Evolutionary conservation across 2,888 invertebrate genomes (phyloP), one percentile per base, ranked within the genome.

Genomic region (Drosophila nr. perissopoda): DNA sequence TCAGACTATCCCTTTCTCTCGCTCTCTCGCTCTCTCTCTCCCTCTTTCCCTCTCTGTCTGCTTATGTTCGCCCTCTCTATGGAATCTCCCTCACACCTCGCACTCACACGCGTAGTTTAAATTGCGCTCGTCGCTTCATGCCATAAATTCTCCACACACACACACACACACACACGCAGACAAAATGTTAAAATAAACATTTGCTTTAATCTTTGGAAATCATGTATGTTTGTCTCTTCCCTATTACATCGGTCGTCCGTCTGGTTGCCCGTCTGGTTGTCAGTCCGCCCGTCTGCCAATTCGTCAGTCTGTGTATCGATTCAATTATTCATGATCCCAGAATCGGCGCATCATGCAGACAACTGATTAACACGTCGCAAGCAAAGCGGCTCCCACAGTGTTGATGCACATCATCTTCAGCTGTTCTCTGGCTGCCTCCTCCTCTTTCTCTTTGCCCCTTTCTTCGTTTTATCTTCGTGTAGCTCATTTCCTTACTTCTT

Each of bases 101-200:
- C 76, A 87, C 85, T 85, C 85, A 88, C 85, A 85, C 90, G 86
- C 85, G 85, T 85, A 88, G 85, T 85, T 85, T 89, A 89, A 85
- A 85, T 89, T 89, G 82, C 74, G 83, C 72, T 85, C 72, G 51
- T 38, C 76, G 66, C 74, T 67, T 74, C 74, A 86, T 84, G 77
- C 80, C 81, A 85, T 89, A 88, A 90, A 85, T 90, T 76, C 88
- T 59, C 64, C 67, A 66, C 40, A 36, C 42, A 38, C 57, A 79
- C 42, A n/a, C 54, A 13, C 25, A 13, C 3, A 18, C 6, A 54
- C 11, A 18, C 2, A 25, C n/a, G 2, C 33, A 60, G 53, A 82
- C 36, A 58, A 66, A 64, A 67, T 70, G 69, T 74, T 74, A 64
- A 70, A 72, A 59, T 74, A 79, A 81, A 79, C 71, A 83, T 81